These are phyloP conservation scores for Myrmecophaga tridactyla DNA, from an alignment of 2,113 vertebrate species.

Conservation along the genomic window DNA sequence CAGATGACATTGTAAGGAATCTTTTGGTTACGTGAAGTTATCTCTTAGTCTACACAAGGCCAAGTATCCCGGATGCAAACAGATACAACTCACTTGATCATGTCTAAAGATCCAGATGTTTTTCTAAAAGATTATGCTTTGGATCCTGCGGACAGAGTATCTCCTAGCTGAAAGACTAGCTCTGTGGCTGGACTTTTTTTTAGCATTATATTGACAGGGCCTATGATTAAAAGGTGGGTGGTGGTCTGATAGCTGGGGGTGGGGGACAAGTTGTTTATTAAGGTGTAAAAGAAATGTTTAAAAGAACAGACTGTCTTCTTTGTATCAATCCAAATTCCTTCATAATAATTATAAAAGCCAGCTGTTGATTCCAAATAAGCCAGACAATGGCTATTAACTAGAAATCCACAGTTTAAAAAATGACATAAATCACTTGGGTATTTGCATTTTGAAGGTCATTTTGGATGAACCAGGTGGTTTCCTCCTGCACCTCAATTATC, in stretches of 20 bases:
- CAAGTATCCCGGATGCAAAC: background rate
- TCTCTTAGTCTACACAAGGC: background rate
- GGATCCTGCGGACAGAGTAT: background rate
- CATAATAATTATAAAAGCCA: conserved; percentile 58
- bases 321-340: conserved; percentile 52
- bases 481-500: conserved; percentile 68
- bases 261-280: background rate
- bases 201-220: background rate
- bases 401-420: conserved; percentile 58
- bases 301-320: conserved; percentile 44
- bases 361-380: conserved; percentile 58
- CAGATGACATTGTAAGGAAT: background rate
- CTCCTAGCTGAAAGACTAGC: background rate
- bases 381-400: conserved; percentile 50
- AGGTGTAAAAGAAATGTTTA: conserved; percentile 19
- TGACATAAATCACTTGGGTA: conserved; percentile 64
- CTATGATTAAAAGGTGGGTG: background rate
- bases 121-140: background rate
- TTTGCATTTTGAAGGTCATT: conserved; percentile 67
- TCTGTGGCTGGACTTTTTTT: background rate
- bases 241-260: background rate
- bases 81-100: background rate
- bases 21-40: background rate
- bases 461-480: conserved; percentile 69
- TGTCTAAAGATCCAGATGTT: conserved; percentile 25